Conservation (phyloP, 2,113 vertebrate genomes). For the Cottus gobio region DNA sequence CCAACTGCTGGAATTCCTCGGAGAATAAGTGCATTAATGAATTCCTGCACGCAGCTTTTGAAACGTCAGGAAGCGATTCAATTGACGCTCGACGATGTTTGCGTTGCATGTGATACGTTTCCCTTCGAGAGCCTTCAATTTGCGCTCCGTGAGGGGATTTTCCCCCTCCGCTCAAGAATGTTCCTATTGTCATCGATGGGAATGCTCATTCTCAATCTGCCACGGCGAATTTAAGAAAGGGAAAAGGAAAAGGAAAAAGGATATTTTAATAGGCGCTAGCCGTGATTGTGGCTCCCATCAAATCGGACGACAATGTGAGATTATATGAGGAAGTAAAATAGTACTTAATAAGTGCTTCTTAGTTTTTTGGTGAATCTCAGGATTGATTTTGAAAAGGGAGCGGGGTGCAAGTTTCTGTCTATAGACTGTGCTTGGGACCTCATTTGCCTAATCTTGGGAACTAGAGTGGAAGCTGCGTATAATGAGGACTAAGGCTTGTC, state of each 20-base stretch:
- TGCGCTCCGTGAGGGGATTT: slow-evolving; percentile 47
- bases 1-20: slow-evolving; percentile 9
- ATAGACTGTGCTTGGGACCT: slow-evolving; percentile 78
- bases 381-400: slow-evolving; percentile 69
- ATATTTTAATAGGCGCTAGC: slow-evolving; percentile 23
- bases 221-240: not conserved
- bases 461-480: slow-evolving; percentile 86
- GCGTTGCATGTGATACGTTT: slow-evolving; percentile 40
- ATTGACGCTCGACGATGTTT: slow-evolving; percentile 51
- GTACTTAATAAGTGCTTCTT: slow-evolving; percentile 54
- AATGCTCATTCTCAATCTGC: slow-evolving; percentile 38
- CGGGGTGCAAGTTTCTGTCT: slow-evolving; percentile 65
- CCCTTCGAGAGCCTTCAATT: slow-evolving; percentile 50
- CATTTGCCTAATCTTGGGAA: slow-evolving; percentile 90
- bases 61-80: slow-evolving; percentile 56
- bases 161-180: slow-evolving; percentile 51
- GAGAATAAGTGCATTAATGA: slow-evolving; percentile 50
- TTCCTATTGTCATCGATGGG: slow-evolving; percentile 45
- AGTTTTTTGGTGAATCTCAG: slow-evolving; percentile 59
- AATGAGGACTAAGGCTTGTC: slow-evolving; percentile 82
- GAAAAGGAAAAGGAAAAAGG: not conserved
- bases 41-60: slow-evolving; percentile 38
- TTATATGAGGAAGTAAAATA: slow-evolving; percentile 48
- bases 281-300: slow-evolving; percentile 11
- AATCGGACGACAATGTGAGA: slow-evolving; percentile 12